Evolutionary conservation across 2,888 invertebrate genomes (phyloP), one percentile per base, ranked within the genome.

Genomic region (Glaucopsyche alexis): DNA sequence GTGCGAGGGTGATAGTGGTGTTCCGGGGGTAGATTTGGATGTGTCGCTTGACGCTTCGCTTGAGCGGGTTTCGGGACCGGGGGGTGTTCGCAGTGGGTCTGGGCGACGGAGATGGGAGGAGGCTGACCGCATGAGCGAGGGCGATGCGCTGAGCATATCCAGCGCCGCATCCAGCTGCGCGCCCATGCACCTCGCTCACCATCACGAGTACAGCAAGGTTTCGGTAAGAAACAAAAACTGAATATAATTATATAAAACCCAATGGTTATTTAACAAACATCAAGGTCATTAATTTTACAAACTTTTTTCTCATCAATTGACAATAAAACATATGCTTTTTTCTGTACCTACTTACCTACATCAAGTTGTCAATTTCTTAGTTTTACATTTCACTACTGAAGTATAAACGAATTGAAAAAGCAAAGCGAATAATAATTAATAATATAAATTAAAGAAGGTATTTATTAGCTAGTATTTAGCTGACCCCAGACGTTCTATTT

Each of bases 51-150:
- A 82, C 81, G 92, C 91, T 93, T 92, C 89, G 92, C 93, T 93
- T 92, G 91, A 91, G 91, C 90, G 90, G 85, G 89, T 81, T 82
- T 81, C 85, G 85, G 88, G 83, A 79, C 77, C 84, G 84, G 88
- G 87, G 89, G 90, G 82, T 91, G 91, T 91, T 92, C 87, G 90
- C 92, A 92, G 92, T 88, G 92, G 92, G 91, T 91, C 90, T 83
- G 91, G 88, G 84, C 87, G 91, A 55, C 87, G 91, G 81, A 87
- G 93, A 75, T 91, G 92, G 91, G 92, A 91, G 80, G 93, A 93
- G 81, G 76, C 84, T 52, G 92, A 92, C 77, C 92, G 88, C 29
- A 85, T 87, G 66, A 91, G 91, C 78, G 93, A 93, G 74, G 91
- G 90, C 13, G 93, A 93, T 77, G 93, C 92, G 75, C 85, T 92